Conservation (phyloP, 2,797 vertebrate species). For the Argya squamiceps region DNA sequence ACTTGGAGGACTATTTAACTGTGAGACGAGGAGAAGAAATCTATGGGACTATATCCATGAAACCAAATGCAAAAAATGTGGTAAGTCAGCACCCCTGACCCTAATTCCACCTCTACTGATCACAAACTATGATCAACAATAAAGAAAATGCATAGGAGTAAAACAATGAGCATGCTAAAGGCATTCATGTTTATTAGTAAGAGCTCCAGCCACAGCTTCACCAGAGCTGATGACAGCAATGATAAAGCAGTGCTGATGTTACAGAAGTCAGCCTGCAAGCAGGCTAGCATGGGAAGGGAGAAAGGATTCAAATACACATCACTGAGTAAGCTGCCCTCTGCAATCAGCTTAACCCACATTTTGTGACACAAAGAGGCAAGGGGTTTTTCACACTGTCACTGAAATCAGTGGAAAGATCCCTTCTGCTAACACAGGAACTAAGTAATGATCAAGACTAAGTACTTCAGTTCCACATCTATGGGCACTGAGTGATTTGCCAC, state of each 20-base stretch:
- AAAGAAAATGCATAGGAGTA: neutral
- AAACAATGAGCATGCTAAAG: neutral
- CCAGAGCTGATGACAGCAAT: neutral
- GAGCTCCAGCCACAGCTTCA: neutral
- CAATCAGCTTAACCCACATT: neutral
- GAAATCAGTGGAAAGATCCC: neutral
- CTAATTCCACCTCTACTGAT: neutral
- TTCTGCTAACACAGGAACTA: neutral
- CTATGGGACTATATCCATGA: conserved; percentile 90
- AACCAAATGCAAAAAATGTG: conserved; percentile 95
- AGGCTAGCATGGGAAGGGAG: neutral
- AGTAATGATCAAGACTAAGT: neutral
- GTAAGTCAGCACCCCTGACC: conserved; percentile 78
- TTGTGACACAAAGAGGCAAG: neutral
- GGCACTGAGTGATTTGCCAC: neutral
- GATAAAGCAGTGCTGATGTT: neutral
- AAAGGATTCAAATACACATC: neutral
- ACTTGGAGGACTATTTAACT: conserved; percentile 95
- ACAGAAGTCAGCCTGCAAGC: neutral
- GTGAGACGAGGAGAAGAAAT: conserved; percentile 95
- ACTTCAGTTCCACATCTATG: neutral
- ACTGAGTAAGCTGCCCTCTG: neutral
- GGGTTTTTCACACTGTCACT: neutral
- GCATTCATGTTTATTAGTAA: neutral
- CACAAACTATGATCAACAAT: neutral